Evolutionary conservation across 2,113 vertebrate genomes (phyloP).

Genomic region (Falco punctatus): DNA sequence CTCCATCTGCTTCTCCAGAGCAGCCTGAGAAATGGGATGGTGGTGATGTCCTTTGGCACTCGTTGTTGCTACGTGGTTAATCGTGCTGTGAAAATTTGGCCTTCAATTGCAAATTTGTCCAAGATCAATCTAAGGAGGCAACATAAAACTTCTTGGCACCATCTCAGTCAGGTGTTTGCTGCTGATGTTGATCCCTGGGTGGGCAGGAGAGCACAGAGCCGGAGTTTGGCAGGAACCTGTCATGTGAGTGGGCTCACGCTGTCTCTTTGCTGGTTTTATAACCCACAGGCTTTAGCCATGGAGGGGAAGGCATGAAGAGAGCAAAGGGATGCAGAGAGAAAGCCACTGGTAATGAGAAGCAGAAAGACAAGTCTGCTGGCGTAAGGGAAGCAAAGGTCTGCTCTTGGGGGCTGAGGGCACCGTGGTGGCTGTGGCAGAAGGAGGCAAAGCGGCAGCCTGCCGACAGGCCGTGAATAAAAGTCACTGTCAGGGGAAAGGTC

Average conservation of each 20-base stretch:
- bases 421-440: accelerated
- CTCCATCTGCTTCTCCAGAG: accelerated
- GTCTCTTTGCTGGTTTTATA: not conserved
- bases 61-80: not conserved
- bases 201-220: not conserved
- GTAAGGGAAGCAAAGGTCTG: not conserved
- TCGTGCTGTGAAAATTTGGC: not conserved
- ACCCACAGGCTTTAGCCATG: not conserved
- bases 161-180: accelerated
- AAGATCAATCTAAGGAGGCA: not conserved
- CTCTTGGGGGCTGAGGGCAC: not conserved
- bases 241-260: accelerated
- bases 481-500: not conserved
- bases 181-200: not conserved
- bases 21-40: not conserved
- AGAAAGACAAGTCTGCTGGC: not conserved
- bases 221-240: not conserved
- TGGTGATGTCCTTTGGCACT: not conserved
- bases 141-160: not conserved
- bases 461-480: not conserved
- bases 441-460: not conserved
- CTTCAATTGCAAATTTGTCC: not conserved
- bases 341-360: not conserved
- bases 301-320: not conserved
- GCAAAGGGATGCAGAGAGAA: accelerated